Conservation (phyloP, 2,888 invertebrate genomes). For the Drosophila mercatorum region DNA sequence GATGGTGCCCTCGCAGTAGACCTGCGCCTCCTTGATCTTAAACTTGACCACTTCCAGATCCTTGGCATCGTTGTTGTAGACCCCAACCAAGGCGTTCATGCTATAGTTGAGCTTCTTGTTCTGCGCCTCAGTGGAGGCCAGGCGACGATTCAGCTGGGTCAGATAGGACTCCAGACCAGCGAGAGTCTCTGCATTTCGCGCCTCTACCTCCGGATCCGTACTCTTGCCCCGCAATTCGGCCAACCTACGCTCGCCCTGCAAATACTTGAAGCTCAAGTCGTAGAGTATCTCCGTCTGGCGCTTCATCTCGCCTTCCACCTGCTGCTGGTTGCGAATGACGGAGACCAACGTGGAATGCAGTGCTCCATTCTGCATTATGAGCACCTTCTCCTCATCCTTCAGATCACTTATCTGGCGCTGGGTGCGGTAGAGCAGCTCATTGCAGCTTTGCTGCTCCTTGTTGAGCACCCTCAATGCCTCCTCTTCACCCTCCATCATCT, state of each 20-base stretch:
- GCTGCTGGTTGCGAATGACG: conserved; percentile 61
- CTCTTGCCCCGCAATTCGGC: conserved; percentile 82
- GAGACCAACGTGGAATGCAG: conserved; percentile 63
- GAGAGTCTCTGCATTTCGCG: conserved; percentile 83
- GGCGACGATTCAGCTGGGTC: conserved; percentile 84
- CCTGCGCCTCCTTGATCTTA: conserved; percentile 86
- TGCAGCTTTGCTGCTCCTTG: conserved; percentile 78
- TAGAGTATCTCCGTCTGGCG: conserved; percentile 87
- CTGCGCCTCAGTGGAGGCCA: conserved; percentile 85
- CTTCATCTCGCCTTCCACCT: conserved; percentile 85
- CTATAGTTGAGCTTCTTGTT: conserved; percentile 87
- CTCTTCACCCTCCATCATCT: conserved; percentile 82
- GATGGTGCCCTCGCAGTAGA: conserved; percentile 87
- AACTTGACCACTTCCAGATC: conserved; percentile 83
- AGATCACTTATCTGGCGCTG: conserved; percentile 78
- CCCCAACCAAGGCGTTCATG: conserved; percentile 85
- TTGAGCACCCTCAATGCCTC: conserved; percentile 67
- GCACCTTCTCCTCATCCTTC: conserved; percentile 73
- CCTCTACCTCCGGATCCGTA: conserved; percentile 81
- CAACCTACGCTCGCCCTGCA: conserved; percentile 84
- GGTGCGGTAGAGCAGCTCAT: conserved; percentile 80
- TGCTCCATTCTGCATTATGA: conserved; percentile 71
- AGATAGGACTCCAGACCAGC: conserved; percentile 84
- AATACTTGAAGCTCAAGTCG: conserved; percentile 85
- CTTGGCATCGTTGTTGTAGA: conserved; percentile 85